These are phyloP conservation scores for Drosophila kuntzei DNA, from an alignment of 2,888 invertebrate species.

Conservation along the genomic window DNA sequence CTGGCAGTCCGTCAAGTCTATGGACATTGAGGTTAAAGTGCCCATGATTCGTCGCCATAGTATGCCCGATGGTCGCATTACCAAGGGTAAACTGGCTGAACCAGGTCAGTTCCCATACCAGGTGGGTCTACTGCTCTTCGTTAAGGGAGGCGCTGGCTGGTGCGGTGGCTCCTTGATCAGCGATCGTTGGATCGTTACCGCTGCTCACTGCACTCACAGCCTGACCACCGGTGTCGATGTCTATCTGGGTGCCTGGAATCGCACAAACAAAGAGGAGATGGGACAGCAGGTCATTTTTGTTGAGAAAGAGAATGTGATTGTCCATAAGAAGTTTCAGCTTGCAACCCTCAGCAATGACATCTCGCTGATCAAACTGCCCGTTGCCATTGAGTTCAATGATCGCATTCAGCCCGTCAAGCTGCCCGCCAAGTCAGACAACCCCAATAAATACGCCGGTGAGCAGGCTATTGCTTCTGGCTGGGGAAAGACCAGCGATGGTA, in stretches of 20 bases:
- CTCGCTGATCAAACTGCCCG: slow-evolving; percentile 85
- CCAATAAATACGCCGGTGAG: slow-evolving; percentile 61
- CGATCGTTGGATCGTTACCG: slow-evolving; percentile 79
- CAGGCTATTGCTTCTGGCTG: slow-evolving; percentile 80
- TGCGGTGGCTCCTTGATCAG: slow-evolving; percentile 83
- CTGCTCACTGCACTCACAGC: slow-evolving; percentile 82
- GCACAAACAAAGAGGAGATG: slow-evolving; percentile 61
- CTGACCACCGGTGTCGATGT: slow-evolving; percentile 76
- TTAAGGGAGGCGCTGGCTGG: slow-evolving; percentile 65
- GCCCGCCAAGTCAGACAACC: slow-evolving; percentile 57
- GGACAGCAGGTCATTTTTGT: slow-evolving; percentile 74
- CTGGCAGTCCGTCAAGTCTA: slow-evolving; percentile 57
- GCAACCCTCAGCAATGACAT: slow-evolving; percentile 84
- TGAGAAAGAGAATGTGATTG: slow-evolving; percentile 61
- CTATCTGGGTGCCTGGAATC: slow-evolving; percentile 76
- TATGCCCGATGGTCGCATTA: slow-evolving; percentile 73
- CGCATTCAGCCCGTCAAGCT: slow-evolving; percentile 71
- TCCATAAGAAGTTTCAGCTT: slow-evolving; percentile 84
- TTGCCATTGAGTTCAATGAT: slow-evolving; percentile 80
- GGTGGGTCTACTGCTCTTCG: slow-evolving; percentile 72
- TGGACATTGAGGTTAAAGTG: slow-evolving; percentile 47
- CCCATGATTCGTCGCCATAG: slow-evolving; percentile 35
- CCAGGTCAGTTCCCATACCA: slow-evolving; percentile 82
- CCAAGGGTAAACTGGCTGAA: slow-evolving; percentile 69
- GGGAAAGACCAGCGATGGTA: slow-evolving; percentile 79